Evolutionary conservation across 2,113 vertebrate genomes (phyloP).

Genomic region (Struthio camelus): DNA sequence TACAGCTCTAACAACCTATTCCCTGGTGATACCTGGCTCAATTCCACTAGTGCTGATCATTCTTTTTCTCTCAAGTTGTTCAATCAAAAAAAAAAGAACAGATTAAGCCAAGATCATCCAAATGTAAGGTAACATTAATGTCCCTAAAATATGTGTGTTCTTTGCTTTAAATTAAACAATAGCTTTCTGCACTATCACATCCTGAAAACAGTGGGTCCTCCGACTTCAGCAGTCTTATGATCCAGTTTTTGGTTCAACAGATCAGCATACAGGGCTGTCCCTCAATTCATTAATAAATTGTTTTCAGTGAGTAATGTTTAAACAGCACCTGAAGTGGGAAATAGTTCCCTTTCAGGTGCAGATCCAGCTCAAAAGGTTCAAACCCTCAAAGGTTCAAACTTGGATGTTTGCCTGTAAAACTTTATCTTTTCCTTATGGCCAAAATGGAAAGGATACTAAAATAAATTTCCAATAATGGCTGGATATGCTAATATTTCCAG

Average conservation of each 20-base stretch:
- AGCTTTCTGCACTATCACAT: background rate
- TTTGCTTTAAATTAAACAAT: background rate
- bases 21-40: background rate
- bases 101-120: background rate
- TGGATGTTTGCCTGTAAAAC: background rate
- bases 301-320: background rate
- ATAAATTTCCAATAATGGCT: background rate
- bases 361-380: background rate
- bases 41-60: background rate
- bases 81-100: background rate
- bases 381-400: background rate
- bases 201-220: background rate
- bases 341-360: background rate
- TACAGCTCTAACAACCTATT: background rate
- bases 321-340: background rate
- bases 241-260: background rate
- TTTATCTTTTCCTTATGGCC: background rate
- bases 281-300: background rate
- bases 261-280: background rate
- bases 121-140: background rate
- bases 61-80: background rate
- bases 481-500: background rate
- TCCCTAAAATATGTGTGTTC: background rate
- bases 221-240: background rate
- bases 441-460: background rate